Base-by-base conservation (phyloP, 2,113 vertebrate species). In the Herpailurus yagouaroundi region DNA sequence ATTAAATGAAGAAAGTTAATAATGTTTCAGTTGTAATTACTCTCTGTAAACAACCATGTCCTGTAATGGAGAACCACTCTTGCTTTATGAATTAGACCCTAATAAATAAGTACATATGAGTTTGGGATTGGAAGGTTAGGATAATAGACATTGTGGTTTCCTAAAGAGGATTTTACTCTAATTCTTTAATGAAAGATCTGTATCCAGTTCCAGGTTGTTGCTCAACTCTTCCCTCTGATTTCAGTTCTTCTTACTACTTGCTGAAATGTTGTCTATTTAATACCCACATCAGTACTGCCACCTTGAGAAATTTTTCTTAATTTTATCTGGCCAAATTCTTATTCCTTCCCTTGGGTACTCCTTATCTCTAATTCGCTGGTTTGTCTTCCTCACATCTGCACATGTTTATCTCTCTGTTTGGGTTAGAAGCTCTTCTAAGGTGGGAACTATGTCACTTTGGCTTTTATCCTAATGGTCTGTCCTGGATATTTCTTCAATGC, bases 261-360 rank as follows among this genome's bases (percentile, higher is more conserved):
- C 38, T 41, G 7, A 52, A 60, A 8, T 66, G 11, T 55, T 94
- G 16, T 76, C 14, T 64, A 3, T 89, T 55, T 41, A 14, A 8
- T 81, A 63, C 14, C 3, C 7, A 52, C 21, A 1, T 45, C 89
- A 52, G 15, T 79, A 77, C 91, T 96, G 95, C 98, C 96, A 88
- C 85, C 95, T 89, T 45, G 92, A 98, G 98, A 38, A 71, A 4
- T 1, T 31, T 60, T 55, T 66, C 60, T 91, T 89, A 7, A 21
- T 77, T 95, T 95, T 64, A 81, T 36, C 83, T 33, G 55, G 5
- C 13, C 52, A 68, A 45, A 64, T 27, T 57, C 31, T 33, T 18
- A 15, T 5, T 55, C 14, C 25, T 89, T 31, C 50, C 15, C 25
- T 25, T 86, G 60, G n/a, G 1, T 27, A 5, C 19, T 38, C 52